Conservation (phyloP, 1,140 invertebrate genomes). For the Trachymyrmex septentrionalis region DNA sequence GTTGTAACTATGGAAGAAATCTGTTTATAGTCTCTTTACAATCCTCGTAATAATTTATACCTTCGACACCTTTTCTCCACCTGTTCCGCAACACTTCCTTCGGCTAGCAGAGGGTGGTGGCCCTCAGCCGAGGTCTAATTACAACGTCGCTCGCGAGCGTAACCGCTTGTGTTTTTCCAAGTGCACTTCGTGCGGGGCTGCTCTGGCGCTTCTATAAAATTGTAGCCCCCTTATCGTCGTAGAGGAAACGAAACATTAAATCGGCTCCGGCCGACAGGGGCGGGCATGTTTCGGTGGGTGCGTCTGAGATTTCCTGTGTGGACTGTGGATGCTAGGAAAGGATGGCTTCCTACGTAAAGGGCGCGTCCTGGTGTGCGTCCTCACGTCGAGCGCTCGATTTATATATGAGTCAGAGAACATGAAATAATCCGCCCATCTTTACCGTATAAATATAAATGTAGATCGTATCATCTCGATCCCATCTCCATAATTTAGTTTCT, state of each 20-base stretch:
- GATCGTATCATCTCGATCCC: slow-evolving; percentile 20
- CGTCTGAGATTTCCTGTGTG: slow-evolving; percentile 85
- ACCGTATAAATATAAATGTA: slow-evolving; percentile 38
- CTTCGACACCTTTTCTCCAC: slow-evolving; percentile 16
- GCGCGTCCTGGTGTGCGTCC: slow-evolving; percentile 71
- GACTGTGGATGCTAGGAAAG: slow-evolving; percentile 82
- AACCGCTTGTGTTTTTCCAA: slow-evolving; percentile 60
- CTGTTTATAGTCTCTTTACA: slow-evolving; percentile 6
- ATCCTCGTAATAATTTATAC: slow-evolving; percentile 43
- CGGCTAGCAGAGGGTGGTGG: background rate
- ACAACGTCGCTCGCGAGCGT: slow-evolving; percentile 38
- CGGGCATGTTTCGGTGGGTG: slow-evolving; percentile 84
- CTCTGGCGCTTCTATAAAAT: slow-evolving; percentile 80
- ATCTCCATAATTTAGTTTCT: background rate
- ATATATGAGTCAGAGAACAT: slow-evolving; percentile 61
- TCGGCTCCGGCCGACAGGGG: slow-evolving; percentile 82
- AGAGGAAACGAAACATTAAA: slow-evolving; percentile 86
- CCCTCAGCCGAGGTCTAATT: slow-evolving; percentile 61
- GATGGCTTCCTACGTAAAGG: slow-evolving; percentile 81
- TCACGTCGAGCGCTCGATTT: slow-evolving; percentile 64
- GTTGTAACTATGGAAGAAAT: background rate
- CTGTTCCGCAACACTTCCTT: slow-evolving; percentile 42
- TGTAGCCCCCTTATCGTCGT: slow-evolving; percentile 81
- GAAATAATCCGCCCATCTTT: slow-evolving; percentile 30
- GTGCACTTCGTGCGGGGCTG: slow-evolving; percentile 43